Evolutionary conservation across 2,797 vertebrate genomes (phyloP).

Genomic region (Sylvia borin): DNA sequence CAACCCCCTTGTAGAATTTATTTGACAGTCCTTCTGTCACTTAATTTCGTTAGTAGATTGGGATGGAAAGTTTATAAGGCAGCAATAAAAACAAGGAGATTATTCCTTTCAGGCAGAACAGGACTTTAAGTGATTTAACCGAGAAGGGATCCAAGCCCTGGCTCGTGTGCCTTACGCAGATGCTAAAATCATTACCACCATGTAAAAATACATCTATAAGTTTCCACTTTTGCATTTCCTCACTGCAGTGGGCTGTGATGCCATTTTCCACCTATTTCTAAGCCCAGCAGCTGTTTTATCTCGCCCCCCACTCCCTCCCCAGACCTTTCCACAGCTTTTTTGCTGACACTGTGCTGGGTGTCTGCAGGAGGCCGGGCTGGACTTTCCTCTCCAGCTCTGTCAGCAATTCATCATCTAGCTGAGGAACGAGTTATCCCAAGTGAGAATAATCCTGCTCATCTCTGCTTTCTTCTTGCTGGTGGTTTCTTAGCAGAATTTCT

Average conservation of each 20-base stretch:
- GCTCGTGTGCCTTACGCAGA: conserved; percentile 5
- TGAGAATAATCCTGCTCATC: neutral
- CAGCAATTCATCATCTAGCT: neutral
- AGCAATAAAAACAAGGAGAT: conserved; percentile 53
- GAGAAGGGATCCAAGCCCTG: conserved; percentile 16
- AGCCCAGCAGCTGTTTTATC: conserved; percentile 13
- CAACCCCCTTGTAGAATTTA: neutral
- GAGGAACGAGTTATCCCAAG: neutral
- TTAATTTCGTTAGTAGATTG: conserved; percentile 40
- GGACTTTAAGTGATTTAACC: neutral
- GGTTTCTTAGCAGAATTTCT: neutral
- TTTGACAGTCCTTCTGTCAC: conserved; percentile 31
- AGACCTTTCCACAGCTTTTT: neutral
- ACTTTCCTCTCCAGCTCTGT: neutral
- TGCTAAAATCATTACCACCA: conserved; percentile 59
- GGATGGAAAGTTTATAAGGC: conserved; percentile 62
- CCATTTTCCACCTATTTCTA: conserved; percentile 14
- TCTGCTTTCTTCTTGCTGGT: neutral
- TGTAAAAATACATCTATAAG: conserved; percentile 47
- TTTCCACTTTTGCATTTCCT: conserved; percentile 58
- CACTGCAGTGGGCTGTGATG: neutral
- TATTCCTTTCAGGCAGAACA: conserved; percentile 46
- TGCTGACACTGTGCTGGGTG: neutral
- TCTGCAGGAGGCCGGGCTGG: neutral
- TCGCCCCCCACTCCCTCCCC: neutral